Conservation (phyloP, 1,140 invertebrate genomes). For the Musca vetustissima region DNA sequence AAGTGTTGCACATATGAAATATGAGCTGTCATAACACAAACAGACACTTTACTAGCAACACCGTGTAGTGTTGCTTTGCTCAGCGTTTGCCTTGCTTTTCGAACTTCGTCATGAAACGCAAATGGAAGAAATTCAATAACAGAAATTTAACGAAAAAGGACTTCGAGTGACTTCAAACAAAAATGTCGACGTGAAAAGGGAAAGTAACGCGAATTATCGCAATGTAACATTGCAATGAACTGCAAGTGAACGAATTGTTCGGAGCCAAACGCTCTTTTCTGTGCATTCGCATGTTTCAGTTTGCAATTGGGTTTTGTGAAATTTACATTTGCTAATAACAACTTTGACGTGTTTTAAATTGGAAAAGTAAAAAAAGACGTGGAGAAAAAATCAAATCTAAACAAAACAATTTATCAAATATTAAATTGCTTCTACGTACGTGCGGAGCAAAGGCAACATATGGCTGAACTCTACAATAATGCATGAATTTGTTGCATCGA, state of each 20-base stretch:
- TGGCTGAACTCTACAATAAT: too few species aligned
- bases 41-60: slow-evolving; percentile 19
- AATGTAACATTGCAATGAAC: background rate
- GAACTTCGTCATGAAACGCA: slow-evolving; percentile 5
- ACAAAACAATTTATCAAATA: background rate
- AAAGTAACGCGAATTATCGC: slow-evolving; percentile 20
- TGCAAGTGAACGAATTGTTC: background rate
- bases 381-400: background rate
- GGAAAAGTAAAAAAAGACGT: background rate
- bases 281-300: slow-evolving; percentile 2
- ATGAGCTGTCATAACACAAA: slow-evolving; percentile 22
- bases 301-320: background rate
- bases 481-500: too few species aligned
- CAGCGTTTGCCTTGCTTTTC: too few species aligned
- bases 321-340: background rate
- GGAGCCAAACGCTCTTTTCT: slow-evolving; percentile 1
- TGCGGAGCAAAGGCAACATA: too few species aligned
- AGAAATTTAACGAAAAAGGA: background rate
- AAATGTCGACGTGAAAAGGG: background rate
- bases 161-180: background rate
- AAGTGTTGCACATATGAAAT: slow-evolving; percentile 21
- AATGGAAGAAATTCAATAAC: too few species aligned
- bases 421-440: too few species aligned
- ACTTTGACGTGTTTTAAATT: slow-evolving; percentile 20
- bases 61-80: background rate